Evolutionary conservation across 2,888 invertebrate genomes (phyloP).

Genomic region (Drosophila pseudotalamancana): DNA sequence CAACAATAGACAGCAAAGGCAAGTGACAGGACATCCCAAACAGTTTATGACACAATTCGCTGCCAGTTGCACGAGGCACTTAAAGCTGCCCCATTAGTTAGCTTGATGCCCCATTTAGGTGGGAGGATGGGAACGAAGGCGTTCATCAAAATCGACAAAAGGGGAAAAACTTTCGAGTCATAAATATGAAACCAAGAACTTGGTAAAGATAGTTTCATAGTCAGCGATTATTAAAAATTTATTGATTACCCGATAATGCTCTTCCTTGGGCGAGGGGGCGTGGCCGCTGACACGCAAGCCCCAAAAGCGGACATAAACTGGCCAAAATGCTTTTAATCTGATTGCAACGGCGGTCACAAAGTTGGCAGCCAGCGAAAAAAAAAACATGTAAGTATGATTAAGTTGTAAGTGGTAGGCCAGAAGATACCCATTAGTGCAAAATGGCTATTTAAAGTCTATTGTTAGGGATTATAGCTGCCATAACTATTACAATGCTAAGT

Average conservation of each 20-base stretch:
- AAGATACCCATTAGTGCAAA: not conserved
- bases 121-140: not conserved
- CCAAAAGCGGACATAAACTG: constrained; percentile 24
- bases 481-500: not conserved
- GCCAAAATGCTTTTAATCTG: constrained; percentile 77
- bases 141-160: constrained; percentile 48
- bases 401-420: not conserved
- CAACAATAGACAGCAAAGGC: constrained; percentile 29
- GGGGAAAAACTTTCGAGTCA: constrained; percentile 68
- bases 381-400: not conserved
- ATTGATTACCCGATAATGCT: constrained; percentile 70
- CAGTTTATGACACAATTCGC: constrained; percentile 60
- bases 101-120: constrained; percentile 41
- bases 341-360: constrained; percentile 69
- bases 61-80: constrained; percentile 46
- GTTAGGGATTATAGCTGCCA: not conserved
- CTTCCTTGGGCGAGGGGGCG: constrained; percentile 12
- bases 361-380: constrained; percentile 26
- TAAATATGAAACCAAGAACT: constrained; percentile 69
- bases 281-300: constrained; percentile 43
- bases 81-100: constrained; percentile 40
- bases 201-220: constrained; percentile 65
- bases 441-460: not conserved
- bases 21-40: constrained; percentile 44
- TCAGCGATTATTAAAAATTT: constrained; percentile 79